Base-by-base conservation (phyloP, 2,888 invertebrate genomes). In the Drosophila buzzatii region DNA sequence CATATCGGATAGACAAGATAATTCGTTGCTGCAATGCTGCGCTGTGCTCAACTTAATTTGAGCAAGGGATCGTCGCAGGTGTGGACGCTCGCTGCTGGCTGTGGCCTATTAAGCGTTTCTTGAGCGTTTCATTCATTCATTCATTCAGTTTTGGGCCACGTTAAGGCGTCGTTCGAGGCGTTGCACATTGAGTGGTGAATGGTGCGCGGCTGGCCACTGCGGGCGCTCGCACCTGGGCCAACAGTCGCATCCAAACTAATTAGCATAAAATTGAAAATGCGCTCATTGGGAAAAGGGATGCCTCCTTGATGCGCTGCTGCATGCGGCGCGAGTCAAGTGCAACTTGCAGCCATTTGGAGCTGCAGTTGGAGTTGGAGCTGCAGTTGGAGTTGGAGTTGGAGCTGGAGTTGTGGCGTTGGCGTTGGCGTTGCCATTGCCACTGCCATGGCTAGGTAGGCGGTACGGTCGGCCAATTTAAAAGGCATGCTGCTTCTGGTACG, bases 231-330 rank as follows among this genome's bases (percentile, higher is more conserved):
- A 70, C 70, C 65, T 77, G 41, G 56, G 47, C 49, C 70, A 56
- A 60, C 33, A 35, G 33, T 44, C 39, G 80, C 82, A 90, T 91
- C 85, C 79, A 79, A 84, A 78, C 90, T 91, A 92, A 92, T 92
- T 92, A 92, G 92, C 92, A 92, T 92, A 92, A 91, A 92, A 92
- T 91, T 91, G 89, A 88, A 91, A 92, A 91, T 77, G 73, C 77
- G 81, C 88, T 87, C 89, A 86, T 81, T 82, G 83, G 89, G 89
- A 72, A 81, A 81, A 66, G 65, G 31, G 42, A n/a, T 41, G 41
- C n/a, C n/a, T 31, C 39, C 3, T 20, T 58, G 39, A 53, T 53
- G 37, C n/a, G 39, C 37, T 53, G 37, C 31, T 23, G 33, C 55
- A 59, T 64, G 72, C 45, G 45, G 52, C 49, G 66, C 44, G 72